Evolutionary conservation across 1,140 invertebrate genomes (phyloP), one percentile per base, ranked within the genome.

Genomic region (Bombus cullumanus): DNA sequence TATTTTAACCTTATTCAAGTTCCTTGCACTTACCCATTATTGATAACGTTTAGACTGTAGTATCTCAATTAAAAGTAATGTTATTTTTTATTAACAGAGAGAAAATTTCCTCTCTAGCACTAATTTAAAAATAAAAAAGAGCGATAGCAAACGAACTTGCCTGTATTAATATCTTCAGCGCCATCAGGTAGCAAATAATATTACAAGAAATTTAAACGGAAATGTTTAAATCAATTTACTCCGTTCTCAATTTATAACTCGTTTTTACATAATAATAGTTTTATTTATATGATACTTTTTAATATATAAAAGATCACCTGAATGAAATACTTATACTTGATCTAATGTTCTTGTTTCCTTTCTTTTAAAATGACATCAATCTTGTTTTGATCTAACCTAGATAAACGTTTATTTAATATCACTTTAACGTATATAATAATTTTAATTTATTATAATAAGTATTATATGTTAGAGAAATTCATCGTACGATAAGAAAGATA

Each of bases 11-110:
- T 79, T 37, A 1, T 18, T 39, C 13, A 53, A 43, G 34, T 9
- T 31, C 34, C 9, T 53, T 34, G 1, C 2, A 79, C 64, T 28
- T 57, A 88, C 88, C 75, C 75, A 86, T 89, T 76, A 37, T 47
- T 68, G 6, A 64, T 47, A 31, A 47, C 12, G 41, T 80, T 59
- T 31, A 34, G 37, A 10, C 13, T 47, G 10, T 53, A 34, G 9
- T 34, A 39, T 34, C 37, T n/a, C n/a, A 69, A 15, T 31, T 57
- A 25, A 3, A 43, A 74, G 25, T n/a, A 3, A 31, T 15, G 6
- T 12, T 39, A 69, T 34, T 37, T 69, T n/a, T 3, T 13, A 39
- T 15, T 53, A 22, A 53, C 18, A 53, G 18, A 53, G 5, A 53
- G 47, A 53, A 53, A 53, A 22, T 53, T 18, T 53, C 18, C 6